Conservation (phyloP, 1,140 invertebrate species). For the Thaumetopoea pityocampa region DNA sequence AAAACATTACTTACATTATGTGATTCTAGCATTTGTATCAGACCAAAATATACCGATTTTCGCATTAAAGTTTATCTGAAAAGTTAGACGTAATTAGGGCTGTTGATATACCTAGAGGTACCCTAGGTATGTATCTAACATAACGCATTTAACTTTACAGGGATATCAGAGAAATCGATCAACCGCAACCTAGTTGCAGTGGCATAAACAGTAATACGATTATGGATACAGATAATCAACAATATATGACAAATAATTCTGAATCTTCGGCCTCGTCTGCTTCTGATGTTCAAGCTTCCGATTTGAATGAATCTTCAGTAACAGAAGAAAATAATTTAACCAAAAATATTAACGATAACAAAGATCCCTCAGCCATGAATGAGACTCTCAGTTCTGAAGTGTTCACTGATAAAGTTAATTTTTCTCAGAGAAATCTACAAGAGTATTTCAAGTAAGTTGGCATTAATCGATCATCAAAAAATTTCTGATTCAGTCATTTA, state of each 20-base stretch:
- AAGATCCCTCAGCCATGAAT: conserved; percentile 37
- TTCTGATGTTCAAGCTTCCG: conserved; percentile 30
- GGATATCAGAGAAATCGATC: conserved; percentile 36
- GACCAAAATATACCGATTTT: too few species aligned
- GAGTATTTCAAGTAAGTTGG: conserved; percentile 48
- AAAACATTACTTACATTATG: too few species aligned
- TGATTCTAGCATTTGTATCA: too few species aligned
- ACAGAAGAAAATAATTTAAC: conserved; percentile 17
- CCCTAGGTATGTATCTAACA: too few species aligned
- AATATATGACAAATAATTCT: conserved; percentile 20
- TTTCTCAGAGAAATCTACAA: conserved; percentile 37
- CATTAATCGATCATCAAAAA: too few species aligned
- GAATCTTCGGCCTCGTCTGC: conserved; percentile 38
- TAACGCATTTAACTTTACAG: too few species aligned
- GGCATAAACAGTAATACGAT: conserved; percentile 12
- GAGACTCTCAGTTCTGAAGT: conserved; percentile 29
- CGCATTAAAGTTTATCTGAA: too few species aligned
- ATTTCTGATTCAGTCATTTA: too few species aligned
- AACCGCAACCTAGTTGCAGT: conserved; percentile 37
- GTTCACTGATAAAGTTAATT: conserved; percentile 19
- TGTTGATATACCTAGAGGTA: too few species aligned
- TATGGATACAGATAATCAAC: conserved; percentile 16
- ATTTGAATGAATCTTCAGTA: conserved; percentile 28
- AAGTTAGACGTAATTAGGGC: too few species aligned
- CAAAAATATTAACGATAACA: conserved; percentile 16